These are phyloP conservation scores for Leptinotarsa tumamoca DNA, from an alignment of 2,888 invertebrate genomes.

Conservation along the genomic window DNA sequence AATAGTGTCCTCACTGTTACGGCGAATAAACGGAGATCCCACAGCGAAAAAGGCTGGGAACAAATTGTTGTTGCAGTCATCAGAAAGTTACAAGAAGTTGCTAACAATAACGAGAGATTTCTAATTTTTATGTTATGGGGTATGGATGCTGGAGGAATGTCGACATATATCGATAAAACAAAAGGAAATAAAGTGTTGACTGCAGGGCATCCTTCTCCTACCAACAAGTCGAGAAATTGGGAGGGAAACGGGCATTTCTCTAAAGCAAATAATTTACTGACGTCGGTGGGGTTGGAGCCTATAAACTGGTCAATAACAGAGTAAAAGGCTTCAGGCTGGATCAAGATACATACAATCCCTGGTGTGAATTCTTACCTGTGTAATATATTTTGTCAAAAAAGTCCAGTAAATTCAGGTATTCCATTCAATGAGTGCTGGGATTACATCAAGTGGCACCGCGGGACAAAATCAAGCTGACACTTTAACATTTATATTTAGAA, in stretches of 20 bases:
- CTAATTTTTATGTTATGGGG: slow-evolving; percentile 27
- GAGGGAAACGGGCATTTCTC: slow-evolving; percentile 21
- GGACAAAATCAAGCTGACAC: no score
- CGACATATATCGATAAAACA: not conserved
- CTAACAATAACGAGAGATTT: slow-evolving; percentile 6
- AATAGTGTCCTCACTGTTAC: slow-evolving; percentile 22
- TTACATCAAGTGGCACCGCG: no score
- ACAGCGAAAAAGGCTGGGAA: slow-evolving; percentile 24
- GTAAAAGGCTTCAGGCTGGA: no score
- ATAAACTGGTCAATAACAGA: slow-evolving; percentile 23
- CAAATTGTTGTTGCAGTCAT: not conserved
- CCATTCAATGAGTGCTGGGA: no score
- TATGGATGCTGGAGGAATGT: slow-evolving; percentile 7
- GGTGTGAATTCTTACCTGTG: no score
- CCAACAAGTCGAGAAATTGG: not conserved
- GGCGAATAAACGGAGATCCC: slow-evolving; percentile 14
- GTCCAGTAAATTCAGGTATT: no score
- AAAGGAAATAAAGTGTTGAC: slow-evolving; percentile 10
- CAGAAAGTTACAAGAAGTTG: slow-evolving; percentile 10
- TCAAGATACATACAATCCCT: no score
- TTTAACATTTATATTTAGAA: no score
- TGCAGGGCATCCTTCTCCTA: slow-evolving; percentile 25
- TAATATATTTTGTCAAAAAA: no score
- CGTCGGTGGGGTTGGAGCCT: not conserved
- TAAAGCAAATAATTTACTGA: slow-evolving; percentile 21